A percentile compares a stretch with the other conserved stretches of the same genome.
Conservation (phyloP, 2,113 vertebrate species). For the Laticauda laticaudata region DNA sequence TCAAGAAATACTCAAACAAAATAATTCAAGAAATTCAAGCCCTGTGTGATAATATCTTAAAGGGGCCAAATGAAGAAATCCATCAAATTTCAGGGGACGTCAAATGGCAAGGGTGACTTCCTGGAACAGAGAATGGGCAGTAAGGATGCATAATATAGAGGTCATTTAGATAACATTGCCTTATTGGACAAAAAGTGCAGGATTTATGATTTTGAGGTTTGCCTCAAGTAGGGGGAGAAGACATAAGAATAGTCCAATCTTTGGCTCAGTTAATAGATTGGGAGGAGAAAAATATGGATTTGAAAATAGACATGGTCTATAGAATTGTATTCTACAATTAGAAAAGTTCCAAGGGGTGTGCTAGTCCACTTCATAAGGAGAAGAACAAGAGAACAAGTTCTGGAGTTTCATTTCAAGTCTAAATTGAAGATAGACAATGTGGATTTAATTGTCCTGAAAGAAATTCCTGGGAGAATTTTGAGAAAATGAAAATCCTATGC, state of each 20-base stretch:
- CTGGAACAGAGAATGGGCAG: background rate
- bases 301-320: background rate
- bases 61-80: background rate
- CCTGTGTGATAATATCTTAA: background rate
- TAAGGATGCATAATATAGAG: background rate
- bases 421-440: background rate
- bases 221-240: background rate
- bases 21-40: background rate
- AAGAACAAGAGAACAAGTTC: background rate
- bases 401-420: background rate
- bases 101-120: background rate
- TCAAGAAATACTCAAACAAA: background rate
- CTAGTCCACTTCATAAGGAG: background rate
- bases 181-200: background rate
- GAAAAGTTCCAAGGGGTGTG: background rate
- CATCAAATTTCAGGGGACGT: background rate
- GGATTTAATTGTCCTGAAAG: background rate
- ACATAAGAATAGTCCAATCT: background rate
- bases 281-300: background rate
- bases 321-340: background rate
- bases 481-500: background rate
- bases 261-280: background rate
- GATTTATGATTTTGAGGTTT: background rate
- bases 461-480: background rate
- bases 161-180: background rate